These are phyloP conservation scores for Drosophila ambigua DNA, from an alignment of 1,140 invertebrate species.

Conservation along the genomic window DNA sequence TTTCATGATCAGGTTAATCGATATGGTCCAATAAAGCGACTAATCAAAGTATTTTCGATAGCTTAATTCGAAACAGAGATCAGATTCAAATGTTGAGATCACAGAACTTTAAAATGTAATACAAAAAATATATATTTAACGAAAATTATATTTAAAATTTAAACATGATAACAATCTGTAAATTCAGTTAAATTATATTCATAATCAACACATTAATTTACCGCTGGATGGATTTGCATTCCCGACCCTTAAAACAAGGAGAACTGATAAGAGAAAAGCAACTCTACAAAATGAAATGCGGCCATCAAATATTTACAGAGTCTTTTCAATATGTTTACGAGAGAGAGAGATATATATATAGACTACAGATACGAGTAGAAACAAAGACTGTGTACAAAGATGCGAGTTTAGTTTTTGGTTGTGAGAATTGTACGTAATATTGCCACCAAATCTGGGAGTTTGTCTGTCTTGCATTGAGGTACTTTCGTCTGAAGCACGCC, in stretches of 20 bases:
- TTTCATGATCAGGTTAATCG: too few relatives aligned
- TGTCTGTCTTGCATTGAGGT: conserved; percentile 80
- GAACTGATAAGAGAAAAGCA: conserved; percentile 25
- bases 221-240: conserved; percentile 10
- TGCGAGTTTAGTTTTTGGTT: conserved; percentile 37
- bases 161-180: not conserved
- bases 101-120: too few relatives aligned
- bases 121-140: too few relatives aligned
- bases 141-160: too few relatives aligned
- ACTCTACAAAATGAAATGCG: conserved; percentile 53
- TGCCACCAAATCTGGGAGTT: conserved; percentile 59
- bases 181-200: not conserved
- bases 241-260: conserved; percentile 7
- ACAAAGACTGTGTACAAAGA: conserved; percentile 42
- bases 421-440: conserved; percentile 36
- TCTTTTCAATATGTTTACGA: conserved; percentile 33
- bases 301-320: conserved; percentile 61
- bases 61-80: too few relatives aligned
- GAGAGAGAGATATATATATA: conserved; percentile 31
- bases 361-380: conserved; percentile 35
- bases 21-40: too few relatives aligned
- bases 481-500: conserved; percentile 78
- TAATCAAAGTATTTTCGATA: too few relatives aligned
- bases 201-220: not conserved
- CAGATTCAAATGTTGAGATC: too few relatives aligned